phyloP scores from a whole-genome alignment of 2,888 invertebrate genomes.

The Peribatodes rhomboidaria region DNA sequence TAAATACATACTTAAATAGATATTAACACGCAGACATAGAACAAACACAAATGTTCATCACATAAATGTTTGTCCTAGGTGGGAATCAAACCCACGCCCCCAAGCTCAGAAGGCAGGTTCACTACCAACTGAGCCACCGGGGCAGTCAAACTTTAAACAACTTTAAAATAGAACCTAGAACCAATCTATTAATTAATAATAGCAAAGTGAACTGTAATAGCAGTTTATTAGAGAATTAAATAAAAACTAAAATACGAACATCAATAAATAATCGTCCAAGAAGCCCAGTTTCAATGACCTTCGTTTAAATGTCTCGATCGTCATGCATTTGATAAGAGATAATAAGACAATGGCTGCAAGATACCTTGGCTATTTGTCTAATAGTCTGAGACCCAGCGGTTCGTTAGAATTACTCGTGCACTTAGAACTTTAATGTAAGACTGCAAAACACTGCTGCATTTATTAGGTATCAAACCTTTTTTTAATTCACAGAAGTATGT shows the following conservation, averaged over 20 bases:
- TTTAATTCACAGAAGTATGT: no score
- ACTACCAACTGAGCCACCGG: no score
- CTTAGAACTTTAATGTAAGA: background rate
- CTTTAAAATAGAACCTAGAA: no score
- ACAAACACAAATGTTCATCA: no score
- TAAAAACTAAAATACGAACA: background rate
- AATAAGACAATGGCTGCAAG: constrained; percentile 54
- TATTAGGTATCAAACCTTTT: no score
- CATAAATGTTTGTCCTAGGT: no score
- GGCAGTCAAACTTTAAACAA: background rate
- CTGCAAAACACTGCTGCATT: background rate
- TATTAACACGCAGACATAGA: no score
- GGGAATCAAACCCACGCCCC: no score
- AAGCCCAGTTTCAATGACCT: constrained; percentile 37
- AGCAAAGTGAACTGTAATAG: background rate
- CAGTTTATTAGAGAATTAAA: constrained; percentile 1
- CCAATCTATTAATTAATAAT: no score
- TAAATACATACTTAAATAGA: no score
- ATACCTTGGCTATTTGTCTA: constrained; percentile 47
- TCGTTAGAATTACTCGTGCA: background rate
- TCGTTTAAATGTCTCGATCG: constrained; percentile 47
- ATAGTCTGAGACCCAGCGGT: background rate
- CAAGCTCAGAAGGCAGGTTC: no score
- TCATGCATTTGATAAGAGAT: constrained; percentile 55
- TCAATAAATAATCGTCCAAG: constrained; percentile 17